phyloP scores from a whole-genome alignment of 2,113 vertebrate genomes.

The Clupea harengus region DNA sequence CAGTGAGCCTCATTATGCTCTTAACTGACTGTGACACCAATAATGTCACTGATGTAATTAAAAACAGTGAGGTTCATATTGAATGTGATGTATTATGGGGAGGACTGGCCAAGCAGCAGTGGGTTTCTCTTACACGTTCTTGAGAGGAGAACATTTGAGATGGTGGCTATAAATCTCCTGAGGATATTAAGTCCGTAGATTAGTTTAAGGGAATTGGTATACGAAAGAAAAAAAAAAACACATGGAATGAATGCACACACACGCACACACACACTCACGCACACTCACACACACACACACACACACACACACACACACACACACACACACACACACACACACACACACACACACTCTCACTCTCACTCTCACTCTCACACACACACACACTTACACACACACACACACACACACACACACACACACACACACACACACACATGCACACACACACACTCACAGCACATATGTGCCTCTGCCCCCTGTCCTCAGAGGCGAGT shows the following conservation, averaged over 20 bases:
- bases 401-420: background rate
- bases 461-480: conserved; percentile 23
- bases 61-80: background rate
- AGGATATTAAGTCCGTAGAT: conserved; percentile 14
- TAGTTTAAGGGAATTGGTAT: background rate
- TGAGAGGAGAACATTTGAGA: background rate
- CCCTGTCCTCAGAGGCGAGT: conserved; percentile 28
- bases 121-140: background rate
- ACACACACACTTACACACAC: conserved; percentile 6
- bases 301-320: background rate
- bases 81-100: background rate
- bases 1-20: background rate
- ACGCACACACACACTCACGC: background rate
- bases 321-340: conserved; percentile 13
- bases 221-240: background rate
- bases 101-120: background rate
- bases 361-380: conserved; percentile 2
- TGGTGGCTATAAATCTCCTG: background rate
- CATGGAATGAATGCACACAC: background rate
- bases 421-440: conserved; percentile 21
- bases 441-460: background rate
- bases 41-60: conserved; percentile 13
- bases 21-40: conserved; percentile 7
- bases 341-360: background rate
- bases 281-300: background rate